Base-by-base conservation (phyloP, 2,113 vertebrate genomes). In the Centropus bengalensis region DNA sequence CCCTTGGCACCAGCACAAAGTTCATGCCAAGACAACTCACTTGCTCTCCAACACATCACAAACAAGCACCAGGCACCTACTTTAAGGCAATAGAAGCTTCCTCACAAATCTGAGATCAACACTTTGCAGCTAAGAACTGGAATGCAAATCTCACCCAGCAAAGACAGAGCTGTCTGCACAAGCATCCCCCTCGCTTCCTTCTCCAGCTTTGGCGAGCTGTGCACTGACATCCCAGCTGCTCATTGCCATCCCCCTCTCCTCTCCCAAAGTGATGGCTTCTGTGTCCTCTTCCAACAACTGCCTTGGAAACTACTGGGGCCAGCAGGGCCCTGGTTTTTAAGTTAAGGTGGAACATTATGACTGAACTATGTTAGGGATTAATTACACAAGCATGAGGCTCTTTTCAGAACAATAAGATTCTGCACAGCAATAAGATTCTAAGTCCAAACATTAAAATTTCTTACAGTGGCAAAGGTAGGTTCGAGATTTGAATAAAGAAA, bases 1-100 rank as follows among this genome's bases (percentile, higher is more conserved):
- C 80, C 86, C 80, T 93, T 90, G 96, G 94, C 94, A 94, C 52
- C 51, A 58, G 79, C 76, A 82, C 82, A 91, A 27, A 91, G 88
- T 59, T 94, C 90, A 86, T 16, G 38, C 94, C 82, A 90, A 96
- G 96, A 93, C 82, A 90, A 86, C 90, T 89, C 12, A 14, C 59
- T 86, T 9, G 1, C 67, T 93, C 79, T 94, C 94, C 88, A 81
- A 70, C 76, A 88, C 64, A 92, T 83, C 82, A 86, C 86, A 93
- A 91, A 88, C 88, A 91, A 91, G 86, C 79, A 86, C 60, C 71
- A 80, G 79, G 85, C 92, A 91, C 82, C 79, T 67, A 80, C 82
- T 94, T 86, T 16, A 67, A 93, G 52, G 86, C 86, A 63, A 63
- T 74, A 80, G 66, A 90, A 94, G 91, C 82, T 96, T 79, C n/a